Percentiles rank a stretch among this genome's conserved stretches.
Evolutionary conservation across 2,797 vertebrate genomes (phyloP).

Genomic region (Psittacula echo): DNA sequence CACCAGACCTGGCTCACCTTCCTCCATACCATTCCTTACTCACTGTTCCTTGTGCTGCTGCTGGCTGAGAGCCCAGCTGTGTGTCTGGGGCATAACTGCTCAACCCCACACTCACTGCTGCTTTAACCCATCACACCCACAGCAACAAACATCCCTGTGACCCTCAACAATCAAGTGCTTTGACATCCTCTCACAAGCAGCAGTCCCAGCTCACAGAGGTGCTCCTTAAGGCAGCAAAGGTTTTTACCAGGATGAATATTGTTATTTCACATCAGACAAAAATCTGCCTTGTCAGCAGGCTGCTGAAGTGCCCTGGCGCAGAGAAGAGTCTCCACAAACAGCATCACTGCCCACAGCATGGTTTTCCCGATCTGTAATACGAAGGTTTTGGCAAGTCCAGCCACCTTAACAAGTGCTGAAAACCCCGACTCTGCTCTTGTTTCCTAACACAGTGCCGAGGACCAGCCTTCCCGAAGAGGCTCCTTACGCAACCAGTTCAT

Average conservation of each 20-base stretch:
- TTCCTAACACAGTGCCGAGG: background rate
- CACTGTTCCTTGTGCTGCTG: background rate
- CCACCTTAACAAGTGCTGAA: background rate
- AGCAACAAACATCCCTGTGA: background rate
- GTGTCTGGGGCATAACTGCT: background rate
- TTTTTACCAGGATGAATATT: background rate
- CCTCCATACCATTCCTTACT: background rate
- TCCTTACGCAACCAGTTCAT: background rate
- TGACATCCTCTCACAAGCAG: background rate
- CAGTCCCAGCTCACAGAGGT: background rate
- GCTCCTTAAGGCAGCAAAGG: background rate
- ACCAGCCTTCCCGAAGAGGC: background rate
- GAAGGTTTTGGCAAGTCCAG: background rate
- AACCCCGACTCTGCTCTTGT: background rate
- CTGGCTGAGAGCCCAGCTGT: background rate
- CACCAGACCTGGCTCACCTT: background rate
- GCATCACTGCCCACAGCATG: accelerated
- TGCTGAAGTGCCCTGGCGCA: background rate
- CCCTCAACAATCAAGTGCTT: background rate
- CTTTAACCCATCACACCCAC: background rate
- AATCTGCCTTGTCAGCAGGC: accelerated
- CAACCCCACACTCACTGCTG: background rate
- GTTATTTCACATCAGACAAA: background rate
- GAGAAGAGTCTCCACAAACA: background rate
- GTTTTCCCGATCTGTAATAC: background rate